phyloP scores from a whole-genome alignment of 64 coral and sea anemone species.

The Dendrophyllia cribrosa region DNA sequence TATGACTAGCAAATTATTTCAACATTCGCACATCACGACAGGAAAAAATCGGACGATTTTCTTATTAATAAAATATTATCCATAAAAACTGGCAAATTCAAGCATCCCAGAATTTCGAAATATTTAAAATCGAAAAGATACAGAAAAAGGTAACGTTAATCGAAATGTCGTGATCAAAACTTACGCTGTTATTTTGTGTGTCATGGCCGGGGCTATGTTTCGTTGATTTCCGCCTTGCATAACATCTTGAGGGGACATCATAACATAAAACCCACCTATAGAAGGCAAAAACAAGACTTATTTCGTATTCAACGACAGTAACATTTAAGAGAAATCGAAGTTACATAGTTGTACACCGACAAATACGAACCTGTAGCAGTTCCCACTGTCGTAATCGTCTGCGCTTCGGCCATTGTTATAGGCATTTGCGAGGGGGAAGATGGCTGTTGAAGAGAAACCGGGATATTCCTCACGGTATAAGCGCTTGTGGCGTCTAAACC shows the following conservation, averaged over 20 bases:
- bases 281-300: slow-evolving; percentile 39
- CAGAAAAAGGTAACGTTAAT: not conserved
- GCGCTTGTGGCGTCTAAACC: slow-evolving; percentile 76
- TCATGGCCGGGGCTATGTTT: slow-evolving; percentile 86
- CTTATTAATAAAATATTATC: slow-evolving; percentile 56
- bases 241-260: slow-evolving; percentile 99
- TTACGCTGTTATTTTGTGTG: slow-evolving; percentile 92
- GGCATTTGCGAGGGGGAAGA: slow-evolving; percentile 93
- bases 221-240: slow-evolving; percentile 92
- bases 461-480: slow-evolving; percentile 92
- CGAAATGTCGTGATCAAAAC: not conserved
- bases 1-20: not conserved
- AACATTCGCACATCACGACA: not conserved
- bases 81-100: not conserved
- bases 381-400: slow-evolving; percentile 93
- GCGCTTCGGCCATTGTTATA: slow-evolving; percentile 88
- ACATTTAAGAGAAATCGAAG: not conserved
- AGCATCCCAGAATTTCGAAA: not conserved
- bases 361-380: slow-evolving; percentile 75
- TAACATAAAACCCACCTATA: slow-evolving; percentile 96
- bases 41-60: not conserved
- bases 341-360: not conserved
- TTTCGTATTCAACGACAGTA: not conserved
- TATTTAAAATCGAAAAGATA: not conserved
- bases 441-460: slow-evolving; percentile 89